A percentile compares a stretch with the other conserved stretches of the same genome.
These are phyloP conservation scores for Drosophila santomea DNA, from an alignment of 1,140 invertebrate genomes.

Conservation along the genomic window DNA sequence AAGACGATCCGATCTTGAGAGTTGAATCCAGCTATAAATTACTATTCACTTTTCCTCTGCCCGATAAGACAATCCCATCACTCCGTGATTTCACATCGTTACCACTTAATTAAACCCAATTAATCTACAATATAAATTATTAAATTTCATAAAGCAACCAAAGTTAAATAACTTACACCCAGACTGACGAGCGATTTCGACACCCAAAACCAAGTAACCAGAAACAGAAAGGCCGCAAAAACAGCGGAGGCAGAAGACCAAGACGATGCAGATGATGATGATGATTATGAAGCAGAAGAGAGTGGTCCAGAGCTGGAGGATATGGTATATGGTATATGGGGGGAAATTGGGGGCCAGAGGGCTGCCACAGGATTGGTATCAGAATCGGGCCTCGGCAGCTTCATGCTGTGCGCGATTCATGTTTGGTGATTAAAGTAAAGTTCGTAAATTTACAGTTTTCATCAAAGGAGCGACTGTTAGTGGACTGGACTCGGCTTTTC, in stretches of 20 bases:
- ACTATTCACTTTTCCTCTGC: background rate
- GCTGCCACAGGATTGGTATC: constrained; percentile 42
- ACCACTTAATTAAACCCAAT: constrained; percentile 62
- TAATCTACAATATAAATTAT: constrained; percentile 62
- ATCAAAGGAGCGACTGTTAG: constrained; percentile 83
- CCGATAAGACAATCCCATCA: constrained; percentile 7
- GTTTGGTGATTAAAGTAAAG: constrained; percentile 84
- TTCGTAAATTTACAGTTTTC: constrained; percentile 85
- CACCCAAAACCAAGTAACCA: constrained; percentile 50
- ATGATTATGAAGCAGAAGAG: constrained; percentile 45
- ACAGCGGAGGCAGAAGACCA: constrained; percentile 38
- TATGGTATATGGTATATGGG: background rate
- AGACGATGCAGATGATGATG: constrained; percentile 52
- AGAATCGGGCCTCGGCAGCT: constrained; percentile 56
- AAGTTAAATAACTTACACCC: constrained; percentile 49
- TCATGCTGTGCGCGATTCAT: constrained; percentile 84
- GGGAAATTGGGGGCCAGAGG: background rate
- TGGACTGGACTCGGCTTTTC: constrained; percentile 84
- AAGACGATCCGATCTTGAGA: background rate
- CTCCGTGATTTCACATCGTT: constrained; percentile 39
- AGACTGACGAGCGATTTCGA: constrained; percentile 50
- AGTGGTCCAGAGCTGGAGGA: constrained; percentile 15
- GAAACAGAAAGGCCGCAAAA: constrained; percentile 14
- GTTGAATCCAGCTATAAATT: background rate
- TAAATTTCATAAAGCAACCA: constrained; percentile 53